Percentiles rank a stretch among this genome's conserved stretches.
Conservation (phyloP, 2,888 invertebrate genomes). For the Callyntrura sp. region DNA sequence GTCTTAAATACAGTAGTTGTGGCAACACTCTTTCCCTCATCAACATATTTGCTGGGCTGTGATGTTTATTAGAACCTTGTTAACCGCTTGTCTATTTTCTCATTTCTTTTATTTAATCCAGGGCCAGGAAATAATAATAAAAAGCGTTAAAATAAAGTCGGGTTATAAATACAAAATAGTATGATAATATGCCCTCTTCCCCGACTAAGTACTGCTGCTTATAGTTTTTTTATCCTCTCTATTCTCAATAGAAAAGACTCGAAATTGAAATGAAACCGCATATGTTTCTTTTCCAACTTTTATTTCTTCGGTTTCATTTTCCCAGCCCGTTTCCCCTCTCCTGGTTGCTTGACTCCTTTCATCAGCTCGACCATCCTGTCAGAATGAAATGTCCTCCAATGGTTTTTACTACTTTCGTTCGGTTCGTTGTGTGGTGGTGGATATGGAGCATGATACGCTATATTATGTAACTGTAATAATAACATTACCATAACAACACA, state of each 20-base stretch:
- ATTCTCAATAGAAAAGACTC: background rate
- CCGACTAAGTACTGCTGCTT: background rate
- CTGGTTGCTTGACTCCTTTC: constrained; percentile 32
- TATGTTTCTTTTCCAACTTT: constrained; percentile 11
- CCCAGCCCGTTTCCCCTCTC: background rate
- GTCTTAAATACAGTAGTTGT: background rate
- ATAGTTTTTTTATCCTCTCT: background rate
- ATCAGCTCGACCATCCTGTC: background rate
- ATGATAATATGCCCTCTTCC: background rate
- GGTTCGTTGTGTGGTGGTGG: background rate
- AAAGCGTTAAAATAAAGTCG: background rate
- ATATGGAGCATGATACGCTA: background rate
- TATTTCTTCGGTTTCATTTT: constrained; percentile 35
- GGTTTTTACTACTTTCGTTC: background rate
- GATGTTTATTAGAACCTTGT: background rate
- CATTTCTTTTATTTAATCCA: constrained; percentile 25
- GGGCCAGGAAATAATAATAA: background rate
- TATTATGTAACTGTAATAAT: constrained; percentile 34
- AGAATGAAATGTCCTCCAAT: constrained; percentile 18
- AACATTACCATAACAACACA: constrained; percentile 17
- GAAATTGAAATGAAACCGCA: constrained; percentile 41
- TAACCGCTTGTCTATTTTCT: background rate
- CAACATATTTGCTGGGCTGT: background rate
- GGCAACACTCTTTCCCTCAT: background rate
- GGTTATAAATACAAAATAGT: background rate